A percentile compares a stretch with the other conserved stretches of the same genome.
Evolutionary conservation across 2,888 invertebrate genomes (phyloP).

Genomic region (Diabrotica balteata): DNA sequence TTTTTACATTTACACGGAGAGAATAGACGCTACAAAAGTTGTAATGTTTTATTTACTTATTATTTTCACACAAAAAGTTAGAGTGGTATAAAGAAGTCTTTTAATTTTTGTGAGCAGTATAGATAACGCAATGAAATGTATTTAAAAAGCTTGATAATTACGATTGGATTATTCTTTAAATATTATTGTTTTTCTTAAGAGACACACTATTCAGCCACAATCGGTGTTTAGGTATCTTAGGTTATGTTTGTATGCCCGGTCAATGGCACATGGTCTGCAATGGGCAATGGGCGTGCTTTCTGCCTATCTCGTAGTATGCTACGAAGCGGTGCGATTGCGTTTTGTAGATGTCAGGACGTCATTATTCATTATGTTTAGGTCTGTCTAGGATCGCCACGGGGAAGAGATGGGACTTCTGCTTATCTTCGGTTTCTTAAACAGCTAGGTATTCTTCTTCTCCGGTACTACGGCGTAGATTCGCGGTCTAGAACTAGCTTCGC

Average conservation of each 20-base stretch:
- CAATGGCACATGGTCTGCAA: slow-evolving; percentile 39
- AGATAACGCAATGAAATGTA: too few relatives aligned
- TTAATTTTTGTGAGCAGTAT: too few relatives aligned
- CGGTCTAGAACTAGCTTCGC: not conserved
- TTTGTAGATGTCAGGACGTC: slow-evolving; percentile 30
- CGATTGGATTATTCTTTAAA: too few relatives aligned
- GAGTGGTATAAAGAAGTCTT: too few relatives aligned
- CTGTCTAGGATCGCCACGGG: slow-evolving; percentile 5
- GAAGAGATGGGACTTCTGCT: slow-evolving; percentile 8
- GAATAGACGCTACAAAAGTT: too few relatives aligned
- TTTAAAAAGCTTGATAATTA: too few relatives aligned
- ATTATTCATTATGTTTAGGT: slow-evolving; percentile 44
- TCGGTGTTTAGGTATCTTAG: slow-evolving; percentile 7
- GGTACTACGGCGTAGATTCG: not conserved
- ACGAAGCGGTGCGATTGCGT: not conserved
- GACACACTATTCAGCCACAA: not conserved
- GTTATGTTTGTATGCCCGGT: slow-evolving; percentile 39
- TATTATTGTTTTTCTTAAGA: too few relatives aligned
- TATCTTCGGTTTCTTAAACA: slow-evolving; percentile 3
- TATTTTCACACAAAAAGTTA: too few relatives aligned
- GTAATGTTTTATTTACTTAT: too few relatives aligned
- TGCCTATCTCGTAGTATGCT: slow-evolving; percentile 30
- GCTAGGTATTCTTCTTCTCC: not conserved
- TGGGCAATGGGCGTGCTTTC: slow-evolving; percentile 43
- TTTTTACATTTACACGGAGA: too few relatives aligned